Percentiles rank a stretch among this genome's conserved stretches.
phyloP scores from a whole-genome alignment of 2,888 invertebrate genomes.

The Polydrusus tereticollis region DNA sequence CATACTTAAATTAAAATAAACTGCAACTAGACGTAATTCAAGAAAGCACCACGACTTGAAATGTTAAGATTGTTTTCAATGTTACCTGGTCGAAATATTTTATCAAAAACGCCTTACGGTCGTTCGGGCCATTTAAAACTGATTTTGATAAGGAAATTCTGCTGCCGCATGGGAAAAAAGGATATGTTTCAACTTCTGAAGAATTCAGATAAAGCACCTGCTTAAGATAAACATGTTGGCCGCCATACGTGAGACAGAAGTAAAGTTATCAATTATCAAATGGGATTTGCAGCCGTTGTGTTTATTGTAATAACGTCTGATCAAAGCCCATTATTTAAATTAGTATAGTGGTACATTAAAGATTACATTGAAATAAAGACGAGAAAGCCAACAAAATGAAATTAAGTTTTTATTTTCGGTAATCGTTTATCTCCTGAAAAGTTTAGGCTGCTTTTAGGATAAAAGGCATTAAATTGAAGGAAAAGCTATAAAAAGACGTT shows the following conservation, averaged over 20 bases:
- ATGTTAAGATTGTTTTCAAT: slow-evolving; percentile 41
- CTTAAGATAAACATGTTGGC: background rate
- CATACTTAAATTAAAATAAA: background rate
- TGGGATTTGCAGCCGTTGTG: background rate
- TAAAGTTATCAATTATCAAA: background rate
- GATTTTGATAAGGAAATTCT: slow-evolving; percentile 39
- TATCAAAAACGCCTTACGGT: slow-evolving; percentile 30
- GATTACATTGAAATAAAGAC: slow-evolving; percentile 12
- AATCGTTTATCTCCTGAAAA: slow-evolving; percentile 13
- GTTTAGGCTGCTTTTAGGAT: slow-evolving; percentile 20
- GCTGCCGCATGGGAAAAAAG: slow-evolving; percentile 27
- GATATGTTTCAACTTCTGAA: slow-evolving; percentile 36
- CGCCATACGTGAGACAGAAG: background rate
- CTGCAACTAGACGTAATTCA: background rate
- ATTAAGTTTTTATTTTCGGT: slow-evolving; percentile 16
- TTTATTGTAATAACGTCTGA: background rate
- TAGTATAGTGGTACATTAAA: background rate
- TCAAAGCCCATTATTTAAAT: background rate
- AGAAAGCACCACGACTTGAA: slow-evolving; percentile 21
- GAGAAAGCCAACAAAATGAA: background rate
- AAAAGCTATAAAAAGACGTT: slow-evolving; percentile 15
- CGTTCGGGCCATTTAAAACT: slow-evolving; percentile 35
- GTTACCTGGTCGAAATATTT: slow-evolving; percentile 31
- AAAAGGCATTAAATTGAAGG: slow-evolving; percentile 16
- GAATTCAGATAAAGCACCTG: slow-evolving; percentile 36